Evolutionary conservation across 2,797 vertebrate genomes (phyloP), one percentile per base, ranked within the genome.

Genomic region (Sebastes oblongus): DNA sequence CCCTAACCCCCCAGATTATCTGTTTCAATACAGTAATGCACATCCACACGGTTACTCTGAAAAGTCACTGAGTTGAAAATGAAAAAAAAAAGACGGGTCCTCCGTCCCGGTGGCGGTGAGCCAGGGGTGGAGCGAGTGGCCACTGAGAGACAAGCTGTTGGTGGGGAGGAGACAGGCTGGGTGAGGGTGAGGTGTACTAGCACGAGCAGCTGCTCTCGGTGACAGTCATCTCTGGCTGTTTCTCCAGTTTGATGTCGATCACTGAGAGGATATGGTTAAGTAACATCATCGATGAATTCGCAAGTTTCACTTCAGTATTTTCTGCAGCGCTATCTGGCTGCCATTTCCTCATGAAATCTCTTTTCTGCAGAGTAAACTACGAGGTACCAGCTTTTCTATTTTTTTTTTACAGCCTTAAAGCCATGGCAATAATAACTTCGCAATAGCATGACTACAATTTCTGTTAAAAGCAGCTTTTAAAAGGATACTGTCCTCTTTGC

Each of bases 401-500:
- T 46, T 6, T 4, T 9, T 54, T 9, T 55, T 8, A 34, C 12
- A 14, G 16, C 1, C 56, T 65, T 55, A 52, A 67, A 75, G 55
- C 55, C 11, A 24, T 20, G 9, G 60, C 29, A 24, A 16, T 16
- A 9, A 25, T 22, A n/a, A 68, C 5, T 30, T 16, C 5, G 66
- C 27, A 24, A 18, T 3, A 46, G 4, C 18, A 13, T 13, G 5
- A 27, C 4, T 2, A 25, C 4, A 13, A 16, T 10, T 70, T 73
- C 13, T 36, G 1, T 3, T 10, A 0, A 78, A n/a, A 64, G 58
- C 8, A 34, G 16, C 12, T 67, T 69, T 75, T 2, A 71, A 86
- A 96, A 97, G 96, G 97, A 98, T 97, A 97, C 96, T 97, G 93
- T 98, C 97, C 82, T 98, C 96, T 97, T 97, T 97, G 96, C 97